Evolutionary conservation across 1,140 invertebrate genomes (phyloP).

Genomic region (Megalopta genalis): DNA sequence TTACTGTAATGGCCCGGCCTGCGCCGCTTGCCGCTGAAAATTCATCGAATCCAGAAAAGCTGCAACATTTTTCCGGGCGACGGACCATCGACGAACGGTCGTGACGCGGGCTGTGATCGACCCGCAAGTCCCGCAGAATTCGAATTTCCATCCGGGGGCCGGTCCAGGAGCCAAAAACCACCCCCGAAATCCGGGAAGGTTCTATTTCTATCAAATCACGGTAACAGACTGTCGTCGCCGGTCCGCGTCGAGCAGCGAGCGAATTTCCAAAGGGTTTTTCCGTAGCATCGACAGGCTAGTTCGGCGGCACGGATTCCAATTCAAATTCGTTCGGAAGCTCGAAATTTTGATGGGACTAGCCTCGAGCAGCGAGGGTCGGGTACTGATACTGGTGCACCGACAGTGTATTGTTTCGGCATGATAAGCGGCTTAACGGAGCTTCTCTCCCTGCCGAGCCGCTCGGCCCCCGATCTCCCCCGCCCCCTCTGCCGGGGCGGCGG

Average conservation of each 20-base stretch:
- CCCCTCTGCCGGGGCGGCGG: slow-evolving; percentile 45
- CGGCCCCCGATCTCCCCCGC: slow-evolving; percentile 64
- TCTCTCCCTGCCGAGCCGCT: slow-evolving; percentile 70
- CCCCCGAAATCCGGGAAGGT: too few species aligned
- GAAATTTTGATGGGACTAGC: slow-evolving; percentile 74
- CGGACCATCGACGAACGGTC: too few species aligned
- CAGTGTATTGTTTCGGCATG: slow-evolving; percentile 81
- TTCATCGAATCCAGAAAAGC: too few species aligned
- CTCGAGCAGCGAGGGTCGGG: slow-evolving; percentile 65
- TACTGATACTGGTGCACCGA: slow-evolving; percentile 80
- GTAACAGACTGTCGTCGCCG: slow-evolving; percentile 30
- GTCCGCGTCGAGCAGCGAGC: not conserved
- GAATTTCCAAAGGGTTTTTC: slow-evolving; percentile 52
- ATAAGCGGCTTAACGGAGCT: slow-evolving; percentile 81
- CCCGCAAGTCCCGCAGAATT: too few species aligned
- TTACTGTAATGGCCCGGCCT: too few species aligned
- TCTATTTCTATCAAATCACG: not conserved
- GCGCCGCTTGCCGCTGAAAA: too few species aligned
- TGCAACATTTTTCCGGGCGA: too few species aligned
- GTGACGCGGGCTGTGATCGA: too few species aligned
- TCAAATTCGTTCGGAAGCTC: slow-evolving; percentile 69
- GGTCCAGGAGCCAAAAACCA: not conserved
- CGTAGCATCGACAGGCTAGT: slow-evolving; percentile 55
- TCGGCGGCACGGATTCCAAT: slow-evolving; percentile 61
- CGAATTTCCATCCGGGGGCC: not conserved